Base-by-base conservation (phyloP, 2,797 vertebrate genomes). In the Enteromius trimaculatus region DNA sequence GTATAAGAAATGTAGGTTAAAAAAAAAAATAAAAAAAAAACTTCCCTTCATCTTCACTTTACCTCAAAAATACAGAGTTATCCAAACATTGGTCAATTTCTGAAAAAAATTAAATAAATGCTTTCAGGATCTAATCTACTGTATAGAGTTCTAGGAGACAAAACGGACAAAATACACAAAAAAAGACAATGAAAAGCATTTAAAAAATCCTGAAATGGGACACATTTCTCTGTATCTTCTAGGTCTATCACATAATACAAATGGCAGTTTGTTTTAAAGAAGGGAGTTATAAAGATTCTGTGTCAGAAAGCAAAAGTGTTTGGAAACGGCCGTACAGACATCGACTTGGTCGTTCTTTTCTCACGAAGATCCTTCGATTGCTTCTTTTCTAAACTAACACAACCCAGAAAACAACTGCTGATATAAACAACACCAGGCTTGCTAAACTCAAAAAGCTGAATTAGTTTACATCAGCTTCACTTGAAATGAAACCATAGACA, bases 1-100 rank as follows among this genome's bases (percentile, higher is more conserved):
- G 62, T 66, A 83, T 69, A 74, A 88, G 85, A 62, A 89, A 47
- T 88, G 53, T 11, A 77, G 21, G 34, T 37, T 6, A 6, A 6
- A 34, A 34, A 34, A 34, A 31, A 29, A 29, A 29, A 29, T 1
- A 29, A 34, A 34, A 11, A 82, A 8, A 85, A 81, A 90, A 86
- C 90, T 91, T 89, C 72, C 85, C 88, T 92, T 94, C 90, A 92
- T 92, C 68, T 90, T 60, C 70, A 58, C 78, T 88, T 83, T 88
- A 34, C 89, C 90, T 60, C 8, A 89, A 89, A 90, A 39, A 80
- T 47, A 80, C 55, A 77, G 11, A 77, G 72, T 69, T 44, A 34
- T 64, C n/a, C 49, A 21, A 51, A 77, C 19, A 6, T 17, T 60
- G 17, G 31, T 21, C 8, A 4, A 37, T 3, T 21, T 66, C 16